phyloP scores from a whole-genome alignment of 1,140 invertebrate species.

The Nomia melanderi region DNA sequence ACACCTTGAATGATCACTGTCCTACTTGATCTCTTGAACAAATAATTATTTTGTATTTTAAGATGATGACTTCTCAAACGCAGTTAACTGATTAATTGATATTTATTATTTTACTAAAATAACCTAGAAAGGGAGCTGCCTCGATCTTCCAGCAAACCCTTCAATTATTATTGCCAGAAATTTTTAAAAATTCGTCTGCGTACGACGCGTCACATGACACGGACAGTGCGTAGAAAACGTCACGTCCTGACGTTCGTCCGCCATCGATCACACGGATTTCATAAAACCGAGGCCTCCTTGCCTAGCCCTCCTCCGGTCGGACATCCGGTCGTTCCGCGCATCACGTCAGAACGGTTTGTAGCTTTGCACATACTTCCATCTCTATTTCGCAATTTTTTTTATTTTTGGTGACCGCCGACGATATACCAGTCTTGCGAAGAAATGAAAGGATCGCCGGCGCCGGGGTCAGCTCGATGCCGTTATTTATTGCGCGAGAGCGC shows the following conservation, averaged over 20 bases:
- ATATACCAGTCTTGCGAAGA: background rate
- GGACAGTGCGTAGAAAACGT: slow-evolving; percentile 3
- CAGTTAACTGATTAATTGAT: too few species aligned
- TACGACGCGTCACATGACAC: background rate
- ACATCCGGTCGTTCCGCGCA: background rate
- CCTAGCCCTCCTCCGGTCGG: background rate
- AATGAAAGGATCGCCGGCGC: background rate
- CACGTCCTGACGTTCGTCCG: background rate
- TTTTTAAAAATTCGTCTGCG: background rate
- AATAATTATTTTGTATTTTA: too few species aligned
- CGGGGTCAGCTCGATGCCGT: background rate
- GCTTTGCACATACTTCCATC: background rate
- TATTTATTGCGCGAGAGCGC: slow-evolving; percentile 10
- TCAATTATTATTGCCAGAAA: background rate
- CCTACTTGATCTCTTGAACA: too few species aligned
- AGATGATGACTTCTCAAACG: too few species aligned
- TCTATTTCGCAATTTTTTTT: background rate
- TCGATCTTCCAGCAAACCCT: too few species aligned
- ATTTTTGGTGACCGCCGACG: background rate
- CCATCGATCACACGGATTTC: slow-evolving; percentile 14
- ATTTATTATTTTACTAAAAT: too few species aligned
- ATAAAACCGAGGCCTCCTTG: slow-evolving; percentile 11
- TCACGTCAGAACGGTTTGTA: background rate
- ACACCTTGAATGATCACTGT: too few species aligned
- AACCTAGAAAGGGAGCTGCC: too few species aligned